Base-by-base conservation (phyloP, 1,140 invertebrate species). In the Leptonema lineaticorne region DNA sequence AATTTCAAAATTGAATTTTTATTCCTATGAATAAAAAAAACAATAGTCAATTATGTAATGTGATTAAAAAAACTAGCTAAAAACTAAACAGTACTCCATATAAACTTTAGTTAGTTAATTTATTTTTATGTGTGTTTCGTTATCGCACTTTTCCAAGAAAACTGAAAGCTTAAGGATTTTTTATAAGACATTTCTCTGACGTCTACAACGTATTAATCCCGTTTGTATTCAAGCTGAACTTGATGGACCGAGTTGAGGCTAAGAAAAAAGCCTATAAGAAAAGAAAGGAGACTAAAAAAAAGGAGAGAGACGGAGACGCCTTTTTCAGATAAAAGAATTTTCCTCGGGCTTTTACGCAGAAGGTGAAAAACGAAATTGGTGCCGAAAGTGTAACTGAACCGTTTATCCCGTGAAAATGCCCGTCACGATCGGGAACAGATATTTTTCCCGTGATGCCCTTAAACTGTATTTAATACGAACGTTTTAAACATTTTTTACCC, bases 351-450 rank as follows among this genome's bases (percentile, higher is more conserved):
- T 53, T 53, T 53, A 11, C 20, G 24, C 33, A 24, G 11, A 28
- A 46, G 59, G 29, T 62, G 22, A 27, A n/a, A n/a, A 62, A 45
- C 24, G 33, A 45, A 46, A 45, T 45, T 46, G 14, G 16, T 28
- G 7, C n/a, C 9, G 30, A n/a, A 16, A 45, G 33, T 46, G 59
- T 62, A 45, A 62, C 33, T 62, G 26, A 62, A 62, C 7, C 41
- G 59, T 45, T 62, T 62, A 62, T 45, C 59, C n/a, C n/a, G 41
- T 62, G 24, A 22, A 62, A 62, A 62, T 62, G 33, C 59, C 27
- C 24, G 41, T 62, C 59, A 62, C 37, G 59, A 62, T 45, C 59
- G 4, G 18, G 2, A 22, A 6, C 7, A 33, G 28, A 62, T 62
- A 62, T 62, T 62, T 62, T 26, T 18, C 9, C 20, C 22, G 20